Percentiles rank a stretch among this genome's conserved stretches.
These are phyloP conservation scores for Caenorhabditis panamensis DNA, from an alignment of 2,888 invertebrate species.

Conservation along the genomic window DNA sequence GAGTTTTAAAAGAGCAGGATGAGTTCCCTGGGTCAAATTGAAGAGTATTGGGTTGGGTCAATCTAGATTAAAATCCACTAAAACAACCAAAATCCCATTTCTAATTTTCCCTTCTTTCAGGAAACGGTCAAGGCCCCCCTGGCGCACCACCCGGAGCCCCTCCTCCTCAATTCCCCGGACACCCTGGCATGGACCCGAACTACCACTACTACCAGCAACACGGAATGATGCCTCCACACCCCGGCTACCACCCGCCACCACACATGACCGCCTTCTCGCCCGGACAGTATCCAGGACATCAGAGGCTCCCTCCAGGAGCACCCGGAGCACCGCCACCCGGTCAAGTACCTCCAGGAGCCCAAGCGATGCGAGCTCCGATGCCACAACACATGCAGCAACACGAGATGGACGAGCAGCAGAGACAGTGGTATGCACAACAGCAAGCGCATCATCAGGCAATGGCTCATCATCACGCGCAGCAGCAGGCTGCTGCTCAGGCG, in stretches of 20 bases:
- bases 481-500: constrained; percentile 40
- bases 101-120: constrained; percentile 16
- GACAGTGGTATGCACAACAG: constrained; percentile 58
- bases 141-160: constrained; percentile 42
- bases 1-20: too few species aligned
- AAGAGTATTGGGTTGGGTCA: too few species aligned
- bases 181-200: constrained; percentile 54
- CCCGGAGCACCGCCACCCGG: constrained; percentile 43
- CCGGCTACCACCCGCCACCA: constrained; percentile 49
- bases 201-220: constrained; percentile 59
- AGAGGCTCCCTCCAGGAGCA: constrained; percentile 45
- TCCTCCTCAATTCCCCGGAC: constrained; percentile 29
- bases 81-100: neutral
- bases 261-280: constrained; percentile 64
- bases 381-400: constrained; percentile 61
- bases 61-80: too few species aligned
- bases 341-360: constrained; percentile 32
- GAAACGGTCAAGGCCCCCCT: constrained; percentile 39
- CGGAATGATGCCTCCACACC: constrained; percentile 61
- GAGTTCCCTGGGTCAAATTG: too few species aligned
- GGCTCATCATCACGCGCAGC: constrained; percentile 43
- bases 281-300: constrained; percentile 56
- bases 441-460: constrained; percentile 45
- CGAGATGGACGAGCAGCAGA: constrained; percentile 63
- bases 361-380: constrained; percentile 68